Base-by-base conservation (phyloP, 2,113 vertebrate genomes). In the Triplophysa tibetana region DNA sequence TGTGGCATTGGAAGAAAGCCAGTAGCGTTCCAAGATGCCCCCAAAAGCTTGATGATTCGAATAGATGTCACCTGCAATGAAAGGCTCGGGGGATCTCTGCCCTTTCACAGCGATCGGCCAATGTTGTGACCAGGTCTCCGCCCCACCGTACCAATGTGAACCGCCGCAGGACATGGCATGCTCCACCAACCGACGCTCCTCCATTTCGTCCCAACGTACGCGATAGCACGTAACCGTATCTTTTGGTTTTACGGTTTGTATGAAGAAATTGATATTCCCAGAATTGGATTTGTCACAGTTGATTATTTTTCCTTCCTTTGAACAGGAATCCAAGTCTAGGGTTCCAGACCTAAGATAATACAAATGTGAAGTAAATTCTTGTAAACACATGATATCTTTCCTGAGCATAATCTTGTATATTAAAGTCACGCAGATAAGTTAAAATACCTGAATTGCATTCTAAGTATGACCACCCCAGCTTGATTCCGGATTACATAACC, bases 221-320 rank as follows among this genome's bases (percentile, higher is more conserved):
- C 95, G 94, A 91, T 98, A 99, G 86, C 97, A 99, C 93, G 95
- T 96, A 68, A 98, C 96, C 0, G 96, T 96, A 89, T 95, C 94
- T 86, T 96, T 96, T 75, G 91, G 91, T 69, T 90, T 92, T 78
- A 98, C 94, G 0, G 94, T 95, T 91, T 99, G 93, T 82, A 99
- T 95, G 80, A 98, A 99, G 90, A 98, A 98, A 89, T 96, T 94
- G 67, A 99, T 87, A 0, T 92, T 93, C 6, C 95, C 95, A 21
- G 86, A 84, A 16, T 91, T 82, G 0, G 95, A 96, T 74, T 84
- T 89, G 0, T 94, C 93, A 87, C 97, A 98, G 80, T 90, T 94
- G 43, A 99, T 82, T 72, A 93, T 87, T 52, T 88, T 88, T 0
- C 92, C 93, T 3, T 97, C 92, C 72, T 96, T 95, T 45, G 92